These are phyloP conservation scores for Bettongia penicillata DNA, from an alignment of 2,113 vertebrate genomes.

Conservation along the genomic window DNA sequence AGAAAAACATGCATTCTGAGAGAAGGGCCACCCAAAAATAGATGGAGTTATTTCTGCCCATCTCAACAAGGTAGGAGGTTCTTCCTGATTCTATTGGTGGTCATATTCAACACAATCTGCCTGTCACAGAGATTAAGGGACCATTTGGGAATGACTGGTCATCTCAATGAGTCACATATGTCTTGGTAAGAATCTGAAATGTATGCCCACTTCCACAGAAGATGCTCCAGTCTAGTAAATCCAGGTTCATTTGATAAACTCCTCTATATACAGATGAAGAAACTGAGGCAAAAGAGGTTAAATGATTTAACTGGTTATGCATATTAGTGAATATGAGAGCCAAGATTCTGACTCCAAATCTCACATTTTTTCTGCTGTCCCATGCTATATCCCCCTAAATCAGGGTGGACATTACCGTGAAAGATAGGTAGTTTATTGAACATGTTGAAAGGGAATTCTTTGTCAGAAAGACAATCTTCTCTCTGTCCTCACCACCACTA, in stretches of 20 bases:
- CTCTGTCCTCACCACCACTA: not conserved
- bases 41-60: not conserved
- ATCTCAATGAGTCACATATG: not conserved
- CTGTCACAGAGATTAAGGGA: not conserved
- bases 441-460: not conserved
- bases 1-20: not conserved
- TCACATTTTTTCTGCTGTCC: not conserved
- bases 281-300: not conserved
- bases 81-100: not conserved
- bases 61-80: not conserved
- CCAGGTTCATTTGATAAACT: not conserved
- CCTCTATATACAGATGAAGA: not conserved
- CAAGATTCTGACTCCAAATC: not conserved
- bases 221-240: not conserved
- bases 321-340: not conserved
- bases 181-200: not conserved
- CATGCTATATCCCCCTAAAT: not conserved
- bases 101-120: not conserved
- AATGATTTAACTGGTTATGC: not conserved
- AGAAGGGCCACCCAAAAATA: not conserved
- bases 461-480: not conserved
- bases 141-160: not conserved
- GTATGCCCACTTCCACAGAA: not conserved
- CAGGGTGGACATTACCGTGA: not conserved
- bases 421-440: slow-evolving; percentile 23